Base-by-base conservation (phyloP, 2,113 vertebrate species). In the Corydoras maculifer region DNA sequence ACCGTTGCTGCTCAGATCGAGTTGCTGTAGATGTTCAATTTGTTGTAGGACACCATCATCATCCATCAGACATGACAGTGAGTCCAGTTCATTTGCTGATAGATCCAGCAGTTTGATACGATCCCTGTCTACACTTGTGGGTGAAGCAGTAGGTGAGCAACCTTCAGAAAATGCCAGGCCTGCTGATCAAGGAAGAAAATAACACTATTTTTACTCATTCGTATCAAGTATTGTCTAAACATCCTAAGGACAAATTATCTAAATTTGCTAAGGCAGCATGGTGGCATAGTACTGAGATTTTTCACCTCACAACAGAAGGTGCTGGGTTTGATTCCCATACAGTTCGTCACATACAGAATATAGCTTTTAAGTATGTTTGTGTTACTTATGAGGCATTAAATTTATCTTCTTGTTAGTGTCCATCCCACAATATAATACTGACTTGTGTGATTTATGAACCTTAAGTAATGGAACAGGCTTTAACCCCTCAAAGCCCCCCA, bases 1-100 rank as follows among this genome's bases (percentile, higher is more conserved):
- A n/a, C 57, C 76, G 82, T 99, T 99, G 83, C 92, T 91, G 70
- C 94, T 93, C 65, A 99, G 90, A 78, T 99, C 96, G 69, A 99
- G 84, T 35, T 90, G 93, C 60, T 90, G 81, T 11, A 99, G 87
- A 55, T 90, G 91, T 72, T 91, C 87, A 74, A 98, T 80, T 35
- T 94, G 91, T 74, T 86, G 85, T 63, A 72, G 89, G 70, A 96
- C 80, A 4, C 75, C 75, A 30, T 78, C 82, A 10, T 84, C 88
- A 62, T 92, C 92, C 83, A 86, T 85, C 69, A 99, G 82, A 73
- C 88, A 90, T 74, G 91, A 90, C 60, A 96, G 85, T 53, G 86
- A 88, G 81, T 89, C 88, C 82, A 99, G 77, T 72, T 99, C 97
- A 74, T 99, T 99, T 31, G 92, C 93, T 1, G 97, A 98, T 62